Evolutionary conservation across 2,113 vertebrate species (phyloP).

Genomic region (Puntigrus tetrazona): DNA sequence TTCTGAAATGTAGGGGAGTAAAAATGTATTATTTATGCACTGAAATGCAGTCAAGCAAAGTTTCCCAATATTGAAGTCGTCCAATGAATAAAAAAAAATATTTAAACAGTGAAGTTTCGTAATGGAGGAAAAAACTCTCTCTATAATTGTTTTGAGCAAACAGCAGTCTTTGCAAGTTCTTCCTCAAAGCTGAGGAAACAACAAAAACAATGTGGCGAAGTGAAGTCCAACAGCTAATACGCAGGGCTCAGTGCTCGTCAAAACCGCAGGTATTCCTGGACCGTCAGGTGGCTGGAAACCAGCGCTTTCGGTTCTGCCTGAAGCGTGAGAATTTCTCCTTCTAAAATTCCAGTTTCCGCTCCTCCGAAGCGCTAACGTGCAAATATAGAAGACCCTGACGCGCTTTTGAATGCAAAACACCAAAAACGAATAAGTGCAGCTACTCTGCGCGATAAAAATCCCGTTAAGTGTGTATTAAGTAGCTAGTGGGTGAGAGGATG

Average conservation of each 20-base stretch:
- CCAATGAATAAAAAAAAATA: background rate
- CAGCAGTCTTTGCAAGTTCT: background rate
- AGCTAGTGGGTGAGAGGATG: background rate
- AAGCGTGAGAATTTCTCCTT: background rate
- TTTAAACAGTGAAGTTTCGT: background rate
- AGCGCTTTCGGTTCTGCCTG: conserved; percentile 21
- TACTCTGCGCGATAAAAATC: background rate
- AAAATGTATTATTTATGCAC: background rate
- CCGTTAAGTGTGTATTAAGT: background rate
- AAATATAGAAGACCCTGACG: background rate
- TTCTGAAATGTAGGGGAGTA: background rate
- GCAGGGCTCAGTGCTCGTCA: background rate
- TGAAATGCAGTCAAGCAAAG: background rate
- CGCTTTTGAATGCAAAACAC: background rate
- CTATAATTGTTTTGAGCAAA: background rate
- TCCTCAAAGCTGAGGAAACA: background rate
- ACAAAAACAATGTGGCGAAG: background rate
- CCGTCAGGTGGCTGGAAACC: background rate
- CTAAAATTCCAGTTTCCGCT: background rate
- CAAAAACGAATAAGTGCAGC: background rate
- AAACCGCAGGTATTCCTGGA: conserved; percentile 17
- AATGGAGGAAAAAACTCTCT: background rate
- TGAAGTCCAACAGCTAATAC: background rate
- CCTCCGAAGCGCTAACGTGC: background rate
- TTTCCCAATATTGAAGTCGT: background rate